Base-by-base conservation (phyloP, 2,113 vertebrate genomes). In the Pygoscelis antarcticus region DNA sequence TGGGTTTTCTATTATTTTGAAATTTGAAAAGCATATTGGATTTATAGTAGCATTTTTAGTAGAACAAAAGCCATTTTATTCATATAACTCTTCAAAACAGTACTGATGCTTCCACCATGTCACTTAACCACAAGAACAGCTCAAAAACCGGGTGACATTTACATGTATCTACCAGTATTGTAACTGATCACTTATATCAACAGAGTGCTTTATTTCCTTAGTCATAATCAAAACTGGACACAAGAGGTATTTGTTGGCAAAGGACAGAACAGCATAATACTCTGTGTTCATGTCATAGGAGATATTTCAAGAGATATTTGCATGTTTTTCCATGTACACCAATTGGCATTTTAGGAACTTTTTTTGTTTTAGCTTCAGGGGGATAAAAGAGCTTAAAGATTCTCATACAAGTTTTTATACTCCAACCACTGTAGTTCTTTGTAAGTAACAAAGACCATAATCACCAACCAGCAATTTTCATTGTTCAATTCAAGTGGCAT, bases 31-130 rank as follows among this genome's bases (percentile, higher is more conserved):
- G 10, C 22, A 46, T 22, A 66, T 16, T 74, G 10, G 7, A 83
- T 57, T 87, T 87, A 47, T 1, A 90, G 47, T 8, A 89, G 42
- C 26, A 51, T 58, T 83, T 85, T 90, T 82, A 92, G 75, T 42
- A 81, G 34, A 93, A 66, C 40, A 81, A 88, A 83, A 83, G 12
- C 12, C 36, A 72, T 88, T 91, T 94, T 94, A 96, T 88, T 97
- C 54, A 52, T 52, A 4, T 9, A 62, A 36, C 32, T 75, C 61
- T 61, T 76, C n/a, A 46, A 29, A 77, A 92, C 38, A 75, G 46
- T 25, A 89, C 30, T 55, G 70, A 69, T 76, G 79, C 16, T 88
- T 83, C 65, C 62, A 87, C 19, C 5, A 3, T n/a, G 26, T 51
- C 75, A 81, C 34, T 90, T 66, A 54, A 77, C 32, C 54, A 88